Evolutionary conservation across 1,140 invertebrate genomes (phyloP).

Genomic region (Whitmania pigra): DNA sequence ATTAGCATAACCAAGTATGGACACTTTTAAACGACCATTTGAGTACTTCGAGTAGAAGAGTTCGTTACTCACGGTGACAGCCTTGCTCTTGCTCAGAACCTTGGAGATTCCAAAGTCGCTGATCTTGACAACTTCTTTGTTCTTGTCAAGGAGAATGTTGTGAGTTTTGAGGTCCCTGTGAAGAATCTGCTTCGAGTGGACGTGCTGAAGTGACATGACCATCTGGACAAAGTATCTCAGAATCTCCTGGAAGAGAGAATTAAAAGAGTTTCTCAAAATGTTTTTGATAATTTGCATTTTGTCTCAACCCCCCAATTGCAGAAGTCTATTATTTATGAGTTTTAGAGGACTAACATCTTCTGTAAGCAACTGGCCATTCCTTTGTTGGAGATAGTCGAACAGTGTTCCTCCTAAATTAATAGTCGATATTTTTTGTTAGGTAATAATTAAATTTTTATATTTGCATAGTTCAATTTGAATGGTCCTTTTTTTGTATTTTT

Average conservation of each 20-base stretch:
- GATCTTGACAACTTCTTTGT: slow-evolving; percentile 40
- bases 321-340: too few relatives aligned
- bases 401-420: slow-evolving; percentile 54
- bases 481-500: neutral
- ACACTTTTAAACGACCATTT: too few relatives aligned
- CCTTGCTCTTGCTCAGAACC: slow-evolving; percentile 47
- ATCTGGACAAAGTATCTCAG: slow-evolving; percentile 41
- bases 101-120: slow-evolving; percentile 45
- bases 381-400: slow-evolving; percentile 53
- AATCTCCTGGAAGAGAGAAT: slow-evolving; percentile 33
- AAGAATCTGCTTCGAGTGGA: slow-evolving; percentile 42
- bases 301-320: too few relatives aligned
- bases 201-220: slow-evolving; percentile 41
- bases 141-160: slow-evolving; percentile 42
- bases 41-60: neutral
- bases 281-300: too few relatives aligned
- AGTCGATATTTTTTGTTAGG: too few relatives aligned
- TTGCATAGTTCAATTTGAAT: neutral
- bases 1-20: too few relatives aligned
- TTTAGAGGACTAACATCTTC: slow-evolving; percentile 36
- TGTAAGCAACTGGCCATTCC: slow-evolving; percentile 40
- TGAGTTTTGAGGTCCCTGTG: slow-evolving; percentile 43
- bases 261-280: too few relatives aligned
- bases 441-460: too few relatives aligned
- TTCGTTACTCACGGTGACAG: slow-evolving; percentile 47